Conservation (phyloP, 2,797 vertebrate species). For the Myiothlypis coronata region DNA sequence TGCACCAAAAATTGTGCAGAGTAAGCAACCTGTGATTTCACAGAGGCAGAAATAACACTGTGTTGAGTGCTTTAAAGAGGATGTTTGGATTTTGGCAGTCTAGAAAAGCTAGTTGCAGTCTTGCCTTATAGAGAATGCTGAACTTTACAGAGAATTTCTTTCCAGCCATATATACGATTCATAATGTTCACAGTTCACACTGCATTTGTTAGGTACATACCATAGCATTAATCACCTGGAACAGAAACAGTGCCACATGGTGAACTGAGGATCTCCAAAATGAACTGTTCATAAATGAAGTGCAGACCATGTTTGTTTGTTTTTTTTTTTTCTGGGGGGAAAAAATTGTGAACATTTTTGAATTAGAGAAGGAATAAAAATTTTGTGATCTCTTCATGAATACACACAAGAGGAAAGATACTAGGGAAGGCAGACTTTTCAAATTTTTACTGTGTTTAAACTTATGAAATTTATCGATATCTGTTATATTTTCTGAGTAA, state of each 20-base stretch:
- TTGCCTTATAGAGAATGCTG: background rate
- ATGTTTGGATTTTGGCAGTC: background rate
- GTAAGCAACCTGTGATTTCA: background rate
- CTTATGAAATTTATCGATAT: background rate
- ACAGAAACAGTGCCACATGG: background rate
- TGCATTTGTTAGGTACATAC: slow-evolving; percentile 17
- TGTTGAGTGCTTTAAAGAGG: background rate
- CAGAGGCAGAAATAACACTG: background rate
- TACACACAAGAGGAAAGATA: background rate
- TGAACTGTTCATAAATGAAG: slow-evolving; percentile 1
- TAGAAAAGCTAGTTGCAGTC: background rate
- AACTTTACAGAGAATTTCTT: background rate
- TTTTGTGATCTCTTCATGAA: background rate
- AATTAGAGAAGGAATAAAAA: background rate
- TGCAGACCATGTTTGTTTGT: background rate
- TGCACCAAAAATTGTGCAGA: background rate
- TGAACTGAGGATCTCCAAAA: slow-evolving; percentile 6
- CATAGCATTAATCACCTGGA: slow-evolving; percentile 23
- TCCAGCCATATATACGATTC: background rate
- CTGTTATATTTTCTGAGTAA: background rate
- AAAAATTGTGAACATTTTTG: background rate
- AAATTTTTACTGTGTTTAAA: background rate
- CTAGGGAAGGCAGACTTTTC: background rate
- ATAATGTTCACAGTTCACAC: background rate
- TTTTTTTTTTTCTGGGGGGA: background rate